Evolutionary conservation across 1,140 invertebrate species (phyloP).

Genomic region (Macrocentrus cingulum): DNA sequence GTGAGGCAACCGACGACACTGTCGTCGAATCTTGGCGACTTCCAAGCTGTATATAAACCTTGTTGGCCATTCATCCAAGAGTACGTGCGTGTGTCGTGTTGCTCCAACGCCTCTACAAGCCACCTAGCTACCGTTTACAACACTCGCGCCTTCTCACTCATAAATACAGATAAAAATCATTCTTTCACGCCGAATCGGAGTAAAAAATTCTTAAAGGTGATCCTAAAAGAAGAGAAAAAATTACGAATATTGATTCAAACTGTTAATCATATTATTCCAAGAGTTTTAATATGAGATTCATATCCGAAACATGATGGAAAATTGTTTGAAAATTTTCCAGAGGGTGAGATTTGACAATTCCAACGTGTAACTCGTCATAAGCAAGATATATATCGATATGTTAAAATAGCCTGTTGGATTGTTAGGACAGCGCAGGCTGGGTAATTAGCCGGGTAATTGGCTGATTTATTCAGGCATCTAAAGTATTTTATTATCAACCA

Average conservation of each 20-base stretch:
- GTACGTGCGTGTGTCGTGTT: slow-evolving; percentile 34
- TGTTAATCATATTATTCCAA: too few species aligned
- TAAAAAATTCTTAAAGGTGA: too few species aligned
- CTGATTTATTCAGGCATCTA: neutral
- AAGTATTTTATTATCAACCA: neutral
- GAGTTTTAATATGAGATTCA: too few species aligned
- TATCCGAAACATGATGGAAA: too few species aligned
- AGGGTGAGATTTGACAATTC: too few species aligned
- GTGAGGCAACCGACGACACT: too few species aligned
- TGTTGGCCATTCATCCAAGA: slow-evolving; percentile 33
- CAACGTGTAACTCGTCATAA: neutral
- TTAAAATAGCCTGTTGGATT: neutral
- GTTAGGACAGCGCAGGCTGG: neutral
- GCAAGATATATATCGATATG: neutral
- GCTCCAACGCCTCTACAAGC: slow-evolving; percentile 32
- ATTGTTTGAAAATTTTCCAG: too few species aligned
- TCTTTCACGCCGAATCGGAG: neutral
- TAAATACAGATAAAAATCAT: too few species aligned
- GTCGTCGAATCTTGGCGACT: too few species aligned
- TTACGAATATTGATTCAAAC: too few species aligned
- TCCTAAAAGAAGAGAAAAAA: too few species aligned
- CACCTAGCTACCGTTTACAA: slow-evolving; percentile 41
- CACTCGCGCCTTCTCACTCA: slow-evolving; percentile 10
- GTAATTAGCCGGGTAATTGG: neutral
- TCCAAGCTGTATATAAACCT: slow-evolving; percentile 19